Conservation (phyloP, 2,113 vertebrate species). For the Morphnarchus princeps region DNA sequence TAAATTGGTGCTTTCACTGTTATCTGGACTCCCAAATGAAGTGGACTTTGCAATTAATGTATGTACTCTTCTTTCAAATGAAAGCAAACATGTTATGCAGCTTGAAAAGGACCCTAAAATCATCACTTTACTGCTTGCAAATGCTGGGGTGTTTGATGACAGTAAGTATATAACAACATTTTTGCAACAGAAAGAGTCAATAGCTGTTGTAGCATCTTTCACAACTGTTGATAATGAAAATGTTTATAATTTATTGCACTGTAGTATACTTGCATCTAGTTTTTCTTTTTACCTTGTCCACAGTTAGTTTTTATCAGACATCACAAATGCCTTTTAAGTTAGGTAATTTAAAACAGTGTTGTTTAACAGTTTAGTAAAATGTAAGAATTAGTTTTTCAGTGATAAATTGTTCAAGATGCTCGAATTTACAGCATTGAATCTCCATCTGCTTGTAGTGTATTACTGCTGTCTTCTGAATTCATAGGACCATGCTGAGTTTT, state of each 20-base stretch:
- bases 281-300: not conserved
- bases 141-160: conserved; percentile 97
- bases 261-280: not conserved
- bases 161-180: conserved; percentile 76
- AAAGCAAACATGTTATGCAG: conserved; percentile 99
- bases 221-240: not conserved
- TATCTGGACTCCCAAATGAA: conserved; percentile 98
- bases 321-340: not conserved
- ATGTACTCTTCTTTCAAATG: conserved; percentile 97
- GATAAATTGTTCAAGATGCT: not conserved
- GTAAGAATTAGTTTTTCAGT: not conserved
- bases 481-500: not conserved
- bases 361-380: not conserved
- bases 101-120: conserved; percentile 99
- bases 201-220: not conserved
- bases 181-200: not conserved
- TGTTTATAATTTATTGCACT: not conserved
- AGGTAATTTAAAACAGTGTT: not conserved
- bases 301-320: not conserved
- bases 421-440: not conserved
- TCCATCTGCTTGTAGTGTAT: not conserved
- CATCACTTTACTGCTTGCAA: conserved; percentile 95
- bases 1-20: conserved; percentile 99
- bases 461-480: not conserved
- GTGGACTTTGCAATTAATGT: conserved; percentile 99